These are phyloP conservation scores for Melierax canorus DNA, from an alignment of 2,113 vertebrate species.

Conservation along the genomic window DNA sequence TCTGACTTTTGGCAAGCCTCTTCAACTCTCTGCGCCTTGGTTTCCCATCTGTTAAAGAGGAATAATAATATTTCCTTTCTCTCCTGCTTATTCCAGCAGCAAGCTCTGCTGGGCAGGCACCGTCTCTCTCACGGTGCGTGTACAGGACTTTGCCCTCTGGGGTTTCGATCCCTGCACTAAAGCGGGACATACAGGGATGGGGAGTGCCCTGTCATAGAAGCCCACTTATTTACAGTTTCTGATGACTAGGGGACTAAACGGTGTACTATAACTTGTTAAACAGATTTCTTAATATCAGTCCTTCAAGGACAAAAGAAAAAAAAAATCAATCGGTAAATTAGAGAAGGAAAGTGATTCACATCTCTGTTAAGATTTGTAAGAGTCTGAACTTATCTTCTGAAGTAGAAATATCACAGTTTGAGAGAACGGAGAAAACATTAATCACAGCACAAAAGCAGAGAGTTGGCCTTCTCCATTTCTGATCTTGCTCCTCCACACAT, in stretches of 20 bases:
- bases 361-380: background rate
- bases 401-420: background rate
- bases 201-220: background rate
- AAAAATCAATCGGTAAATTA: background rate
- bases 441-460: background rate
- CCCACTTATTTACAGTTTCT: background rate
- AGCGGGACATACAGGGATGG: background rate
- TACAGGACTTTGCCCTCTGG: background rate
- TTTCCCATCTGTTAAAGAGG: slow-evolving; percentile 47
- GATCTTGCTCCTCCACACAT: background rate
- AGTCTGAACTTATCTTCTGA: background rate
- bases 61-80: slow-evolving; percentile 54
- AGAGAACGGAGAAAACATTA: background rate
- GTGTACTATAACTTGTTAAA: background rate
- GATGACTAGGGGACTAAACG: background rate
- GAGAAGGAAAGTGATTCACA: background rate
- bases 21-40: background rate
- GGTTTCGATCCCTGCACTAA: background rate
- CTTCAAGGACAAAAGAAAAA: background rate
- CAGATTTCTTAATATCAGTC: background rate
- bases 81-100: background rate
- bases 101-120: background rate
- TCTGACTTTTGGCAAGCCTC: slow-evolving; percentile 45
- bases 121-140: background rate
- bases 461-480: background rate